Evolutionary conservation across 2,888 invertebrate genomes (phyloP).

Genomic region (Ectemnius lituratus): DNA sequence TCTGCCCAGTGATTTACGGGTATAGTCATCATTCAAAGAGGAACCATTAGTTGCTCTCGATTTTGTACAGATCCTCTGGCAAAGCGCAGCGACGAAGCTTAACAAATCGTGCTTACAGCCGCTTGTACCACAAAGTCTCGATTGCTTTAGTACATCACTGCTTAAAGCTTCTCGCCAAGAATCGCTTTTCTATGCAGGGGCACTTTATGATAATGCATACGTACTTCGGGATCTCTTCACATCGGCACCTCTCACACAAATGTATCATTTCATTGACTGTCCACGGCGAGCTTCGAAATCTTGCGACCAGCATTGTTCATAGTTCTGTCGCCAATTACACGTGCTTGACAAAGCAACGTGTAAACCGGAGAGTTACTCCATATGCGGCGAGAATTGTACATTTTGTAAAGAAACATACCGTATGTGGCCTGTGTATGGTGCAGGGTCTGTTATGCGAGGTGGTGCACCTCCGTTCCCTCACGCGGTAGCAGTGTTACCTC

Average conservation of each 20-base stretch:
- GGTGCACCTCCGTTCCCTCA: slow-evolving; percentile 79
- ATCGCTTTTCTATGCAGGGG: slow-evolving; percentile 50
- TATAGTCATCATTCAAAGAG: too few relatives aligned
- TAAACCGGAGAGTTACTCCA: not conserved
- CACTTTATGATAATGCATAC: slow-evolving; percentile 32
- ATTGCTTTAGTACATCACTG: slow-evolving; percentile 50
- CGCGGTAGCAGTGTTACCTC: slow-evolving; percentile 83
- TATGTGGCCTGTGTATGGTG: slow-evolving; percentile 71
- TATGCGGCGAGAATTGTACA: slow-evolving; percentile 38
- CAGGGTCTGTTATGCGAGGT: slow-evolving; percentile 74
- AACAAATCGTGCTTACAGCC: slow-evolving; percentile 50
- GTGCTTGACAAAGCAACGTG: not conserved
- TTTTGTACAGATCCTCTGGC: slow-evolving; percentile 36
- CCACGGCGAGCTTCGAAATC: too few relatives aligned
- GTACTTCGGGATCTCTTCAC: slow-evolving; percentile 10
- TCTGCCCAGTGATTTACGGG: not conserved
- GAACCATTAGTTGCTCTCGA: not conserved
- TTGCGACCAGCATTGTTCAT: too few relatives aligned
- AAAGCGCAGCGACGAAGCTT: slow-evolving; percentile 36
- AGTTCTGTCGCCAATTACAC: too few relatives aligned
- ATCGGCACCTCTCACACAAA: slow-evolving; percentile 7
- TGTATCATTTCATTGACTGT: too few relatives aligned
- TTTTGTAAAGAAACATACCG: slow-evolving; percentile 56
- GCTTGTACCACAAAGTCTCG: slow-evolving; percentile 46
- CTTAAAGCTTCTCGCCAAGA: slow-evolving; percentile 51